Evolutionary conservation across 2,797 vertebrate genomes (phyloP).

Genomic region (Rhyacichthys aspro): DNA sequence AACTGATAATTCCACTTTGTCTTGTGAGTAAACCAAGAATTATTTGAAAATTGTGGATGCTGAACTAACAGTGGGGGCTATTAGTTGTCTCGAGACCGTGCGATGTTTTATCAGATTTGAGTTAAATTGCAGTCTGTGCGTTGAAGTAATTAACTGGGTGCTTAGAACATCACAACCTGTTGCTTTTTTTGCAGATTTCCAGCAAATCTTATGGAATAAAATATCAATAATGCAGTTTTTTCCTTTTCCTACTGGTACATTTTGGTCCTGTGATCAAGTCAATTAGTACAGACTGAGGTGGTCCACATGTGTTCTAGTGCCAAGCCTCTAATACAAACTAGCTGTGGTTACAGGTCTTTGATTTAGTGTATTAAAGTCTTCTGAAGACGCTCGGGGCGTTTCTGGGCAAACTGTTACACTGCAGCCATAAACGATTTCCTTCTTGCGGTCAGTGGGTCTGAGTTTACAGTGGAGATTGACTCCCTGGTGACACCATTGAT

Average conservation of each 20-base stretch:
- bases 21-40: too few species aligned
- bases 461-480: constrained; percentile 64
- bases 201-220: too few species aligned
- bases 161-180: neutral
- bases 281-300: neutral
- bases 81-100: too few species aligned
- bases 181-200: too few species aligned
- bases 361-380: constrained; percentile 34
- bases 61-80: too few species aligned
- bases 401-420: constrained; percentile 53
- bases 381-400: constrained; percentile 30
- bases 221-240: neutral
- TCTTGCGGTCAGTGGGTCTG: constrained; percentile 37
- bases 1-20: neutral
- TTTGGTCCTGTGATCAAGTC: neutral
- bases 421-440: constrained; percentile 65
- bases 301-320: neutral
- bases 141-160: constrained; percentile 6
- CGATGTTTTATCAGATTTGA: neutral
- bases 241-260: neutral
- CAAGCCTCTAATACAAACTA: neutral
- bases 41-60: too few species aligned
- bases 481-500: constrained; percentile 52
- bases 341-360: constrained; percentile 12
- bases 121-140: constrained; percentile 9